phyloP scores from a whole-genome alignment of 2,888 invertebrate species.

The Ichneumoninae sp. region DNA sequence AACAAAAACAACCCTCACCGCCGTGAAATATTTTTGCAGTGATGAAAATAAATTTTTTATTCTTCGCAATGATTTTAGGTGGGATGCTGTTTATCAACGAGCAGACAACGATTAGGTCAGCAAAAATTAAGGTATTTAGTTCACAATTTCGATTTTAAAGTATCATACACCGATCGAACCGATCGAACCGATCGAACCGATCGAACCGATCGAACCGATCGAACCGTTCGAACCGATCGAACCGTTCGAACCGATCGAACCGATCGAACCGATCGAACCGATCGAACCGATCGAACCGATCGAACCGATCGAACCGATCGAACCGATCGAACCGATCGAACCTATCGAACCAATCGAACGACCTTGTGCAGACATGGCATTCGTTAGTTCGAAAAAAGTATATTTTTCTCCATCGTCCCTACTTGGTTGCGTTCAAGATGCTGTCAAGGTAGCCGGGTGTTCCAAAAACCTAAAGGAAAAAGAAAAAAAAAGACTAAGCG shows the following conservation, averaged over 20 bases:
- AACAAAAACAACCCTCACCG: neutral
- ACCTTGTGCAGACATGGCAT: neutral
- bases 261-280: too few species aligned
- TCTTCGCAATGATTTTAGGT: neutral
- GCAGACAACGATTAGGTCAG: neutral
- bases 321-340: neutral
- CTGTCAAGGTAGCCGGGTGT: slow-evolving; percentile 25
- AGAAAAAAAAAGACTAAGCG: slow-evolving; percentile 2
- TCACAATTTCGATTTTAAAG: neutral
- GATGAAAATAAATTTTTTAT: neutral
- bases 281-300: neutral
- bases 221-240: neutral
- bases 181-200: neutral
- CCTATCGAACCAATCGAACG: neutral
- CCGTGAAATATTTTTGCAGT: neutral
- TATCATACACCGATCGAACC: neutral
- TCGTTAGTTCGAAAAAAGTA: neutral
- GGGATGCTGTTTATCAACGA: neutral
- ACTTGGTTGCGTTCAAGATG: neutral
- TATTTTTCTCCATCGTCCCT: neutral
- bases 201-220: neutral
- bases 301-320: neutral
- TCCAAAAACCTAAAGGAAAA: slow-evolving; percentile 19
- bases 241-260: neutral
- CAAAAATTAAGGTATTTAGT: neutral